Conservation (phyloP, 2,888 invertebrate species). For the Drosophila tanythrix region DNA sequence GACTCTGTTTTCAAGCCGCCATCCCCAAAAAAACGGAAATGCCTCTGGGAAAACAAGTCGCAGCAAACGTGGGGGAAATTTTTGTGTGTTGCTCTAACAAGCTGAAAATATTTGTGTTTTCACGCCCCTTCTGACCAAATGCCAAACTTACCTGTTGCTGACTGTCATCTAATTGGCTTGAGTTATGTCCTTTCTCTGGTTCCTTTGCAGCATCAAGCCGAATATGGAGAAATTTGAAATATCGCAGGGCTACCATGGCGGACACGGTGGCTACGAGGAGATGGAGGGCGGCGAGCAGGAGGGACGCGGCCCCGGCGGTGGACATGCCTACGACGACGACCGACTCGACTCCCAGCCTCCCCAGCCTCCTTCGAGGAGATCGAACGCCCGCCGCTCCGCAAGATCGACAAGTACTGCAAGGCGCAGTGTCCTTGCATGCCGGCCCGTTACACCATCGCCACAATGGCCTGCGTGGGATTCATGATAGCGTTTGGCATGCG, state of each 20-base stretch:
- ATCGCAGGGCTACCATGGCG: constrained; percentile 83
- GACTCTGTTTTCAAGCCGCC: constrained; percentile 48
- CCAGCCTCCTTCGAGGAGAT: constrained; percentile 92
- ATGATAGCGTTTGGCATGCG: constrained; percentile 99
- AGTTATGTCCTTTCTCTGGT: constrained; percentile 49
- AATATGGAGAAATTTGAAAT: constrained; percentile 83
- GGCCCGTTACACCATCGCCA: constrained; percentile 94
- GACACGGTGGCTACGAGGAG: constrained; percentile 83
- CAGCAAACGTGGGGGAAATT: constrained; percentile 15
- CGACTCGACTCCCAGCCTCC: constrained; percentile 90
- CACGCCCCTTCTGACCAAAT: constrained; percentile 51
- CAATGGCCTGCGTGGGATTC: constrained; percentile 94
- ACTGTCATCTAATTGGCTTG: constrained; percentile 65
- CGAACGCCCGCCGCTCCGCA: constrained; percentile 93
- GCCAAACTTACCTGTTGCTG: constrained; percentile 47
- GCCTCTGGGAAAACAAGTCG: constrained; percentile 64
- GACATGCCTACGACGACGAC: constrained; percentile 85
- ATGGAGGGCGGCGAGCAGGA: constrained; percentile 82
- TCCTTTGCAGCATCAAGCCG: constrained; percentile 73
- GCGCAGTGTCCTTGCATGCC: constrained; percentile 94
- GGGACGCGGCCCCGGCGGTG: constrained; percentile 82
- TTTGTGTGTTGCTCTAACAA: constrained; percentile 69
- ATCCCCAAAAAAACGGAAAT: constrained; percentile 32
- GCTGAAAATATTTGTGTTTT: constrained; percentile 82
- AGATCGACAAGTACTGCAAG: constrained; percentile 94